Conservation (phyloP, 2,797 vertebrate species). For the Strix occidentalis region DNA sequence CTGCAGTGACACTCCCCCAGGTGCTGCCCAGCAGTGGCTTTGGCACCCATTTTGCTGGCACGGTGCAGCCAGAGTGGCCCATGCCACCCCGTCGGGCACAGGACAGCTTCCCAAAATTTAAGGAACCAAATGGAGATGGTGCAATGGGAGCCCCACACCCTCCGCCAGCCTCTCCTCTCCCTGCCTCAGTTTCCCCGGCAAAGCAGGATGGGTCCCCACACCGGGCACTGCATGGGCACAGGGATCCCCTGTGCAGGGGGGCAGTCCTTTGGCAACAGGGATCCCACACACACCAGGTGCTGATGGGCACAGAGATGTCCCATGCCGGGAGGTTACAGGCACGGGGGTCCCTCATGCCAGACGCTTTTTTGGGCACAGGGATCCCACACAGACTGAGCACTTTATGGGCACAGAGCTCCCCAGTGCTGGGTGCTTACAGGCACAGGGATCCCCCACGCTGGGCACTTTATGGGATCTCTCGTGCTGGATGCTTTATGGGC, state of each 20-base stretch:
- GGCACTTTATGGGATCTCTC: neutral
- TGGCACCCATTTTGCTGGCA: neutral
- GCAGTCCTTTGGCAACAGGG: neutral
- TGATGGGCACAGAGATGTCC: neutral
- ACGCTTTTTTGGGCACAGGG: neutral
- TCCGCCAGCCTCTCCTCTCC: neutral
- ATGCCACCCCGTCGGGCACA: rapidly evolving
- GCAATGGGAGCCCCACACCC: neutral
- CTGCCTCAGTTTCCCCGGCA: neutral
- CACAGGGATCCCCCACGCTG: too few species aligned
- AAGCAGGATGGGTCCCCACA: neutral
- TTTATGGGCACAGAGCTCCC: neutral
- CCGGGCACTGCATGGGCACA: neutral
- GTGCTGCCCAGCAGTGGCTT: rapidly evolving
- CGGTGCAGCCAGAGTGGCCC: neutral
- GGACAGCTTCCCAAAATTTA: neutral
- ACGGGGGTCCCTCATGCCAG: neutral
- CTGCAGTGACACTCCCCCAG: neutral
- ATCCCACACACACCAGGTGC: too few species aligned
- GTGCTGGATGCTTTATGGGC: neutral
- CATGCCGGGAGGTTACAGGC: neutral
- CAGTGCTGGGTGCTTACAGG: neutral
- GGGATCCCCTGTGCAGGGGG: neutral
- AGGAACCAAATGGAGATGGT: neutral
- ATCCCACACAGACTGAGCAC: neutral